Percentiles rank a stretch among this genome's conserved stretches.
phyloP scores from a whole-genome alignment of 2,113 vertebrate species.

The Crotophaga sulcirostris region DNA sequence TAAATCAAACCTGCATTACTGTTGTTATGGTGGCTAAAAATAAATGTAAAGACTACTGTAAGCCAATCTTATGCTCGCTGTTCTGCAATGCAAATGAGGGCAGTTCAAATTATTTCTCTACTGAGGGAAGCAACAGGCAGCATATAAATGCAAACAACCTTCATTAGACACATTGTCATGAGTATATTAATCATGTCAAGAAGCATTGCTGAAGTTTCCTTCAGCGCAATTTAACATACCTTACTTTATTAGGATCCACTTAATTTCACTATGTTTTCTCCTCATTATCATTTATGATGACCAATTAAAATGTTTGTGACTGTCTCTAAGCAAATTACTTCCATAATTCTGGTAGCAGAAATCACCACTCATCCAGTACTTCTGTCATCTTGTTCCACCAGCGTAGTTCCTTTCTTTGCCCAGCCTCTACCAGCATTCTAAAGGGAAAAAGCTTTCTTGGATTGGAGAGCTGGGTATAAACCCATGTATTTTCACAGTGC shows the following conservation, averaged over 20 bases:
- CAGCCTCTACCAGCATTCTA: neutral
- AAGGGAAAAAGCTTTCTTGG: neutral
- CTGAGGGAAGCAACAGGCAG: slow-evolving; percentile 40
- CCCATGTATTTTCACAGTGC: neutral
- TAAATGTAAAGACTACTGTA: neutral
- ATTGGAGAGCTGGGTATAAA: neutral
- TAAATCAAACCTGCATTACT: neutral
- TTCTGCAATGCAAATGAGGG: neutral
- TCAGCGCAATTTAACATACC: slow-evolving; percentile 43
- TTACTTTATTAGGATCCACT: slow-evolving; percentile 56
- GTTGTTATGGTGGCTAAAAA: neutral
- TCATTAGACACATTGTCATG: slow-evolving; percentile 49
- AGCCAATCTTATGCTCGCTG: neutral
- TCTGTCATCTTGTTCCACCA: neutral
- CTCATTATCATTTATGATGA: slow-evolving; percentile 63
- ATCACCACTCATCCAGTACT: neutral
- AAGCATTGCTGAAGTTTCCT: slow-evolving; percentile 31
- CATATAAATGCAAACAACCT: slow-evolving; percentile 42
- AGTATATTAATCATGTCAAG: slow-evolving; percentile 54
- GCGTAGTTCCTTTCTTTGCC: neutral
- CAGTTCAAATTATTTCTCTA: slow-evolving; percentile 8
- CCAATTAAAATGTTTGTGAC: slow-evolving; percentile 51
- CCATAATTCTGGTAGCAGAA: neutral
- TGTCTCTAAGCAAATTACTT: slow-evolving; percentile 40
- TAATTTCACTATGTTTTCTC: slow-evolving; percentile 53